Evolutionary conservation across 23 tunicate species (phyloP).

Genomic region (Styela clava): DNA sequence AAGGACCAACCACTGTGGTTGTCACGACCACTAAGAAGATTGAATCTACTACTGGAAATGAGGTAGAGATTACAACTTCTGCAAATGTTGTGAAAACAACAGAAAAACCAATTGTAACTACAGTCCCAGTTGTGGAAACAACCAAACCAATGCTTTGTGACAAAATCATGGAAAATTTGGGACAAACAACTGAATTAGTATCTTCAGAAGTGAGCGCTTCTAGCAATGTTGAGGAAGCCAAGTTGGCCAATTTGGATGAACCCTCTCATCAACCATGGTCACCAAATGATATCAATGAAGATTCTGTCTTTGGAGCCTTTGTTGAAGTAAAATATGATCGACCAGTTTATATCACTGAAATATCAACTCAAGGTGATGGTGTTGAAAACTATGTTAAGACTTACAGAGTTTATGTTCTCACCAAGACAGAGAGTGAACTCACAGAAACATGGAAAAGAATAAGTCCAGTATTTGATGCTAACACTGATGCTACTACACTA

Average conservation of each 20-base stretch:
- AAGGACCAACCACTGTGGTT: background rate
- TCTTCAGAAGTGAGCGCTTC: background rate
- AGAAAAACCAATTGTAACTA: constrained; percentile 9
- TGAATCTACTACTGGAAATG: background rate
- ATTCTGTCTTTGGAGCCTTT: constrained; percentile 15
- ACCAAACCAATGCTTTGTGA: constrained; percentile 18
- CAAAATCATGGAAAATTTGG: constrained; percentile 4
- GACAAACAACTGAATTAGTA: background rate
- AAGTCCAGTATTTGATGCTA: constrained; percentile 20
- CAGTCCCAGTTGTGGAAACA: constrained; percentile 7
- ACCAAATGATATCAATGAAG: background rate
- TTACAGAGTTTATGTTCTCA: background rate
- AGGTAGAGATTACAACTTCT: constrained; percentile 3
- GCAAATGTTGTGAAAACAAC: constrained; percentile 34
- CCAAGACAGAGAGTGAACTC: background rate
- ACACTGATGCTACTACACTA: constrained; percentile 30
- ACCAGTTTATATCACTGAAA: constrained; percentile 45
- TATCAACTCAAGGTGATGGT: constrained; percentile 60
- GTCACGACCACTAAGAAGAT: background rate
- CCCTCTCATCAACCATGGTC: background rate
- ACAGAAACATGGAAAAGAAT: background rate
- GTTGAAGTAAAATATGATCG: constrained; percentile 52
- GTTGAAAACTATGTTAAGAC: constrained; percentile 19
- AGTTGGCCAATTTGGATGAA: background rate
- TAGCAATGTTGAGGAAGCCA: background rate